Base-by-base conservation (phyloP, 30 jellyfish, hydroid and myxozoan species). In the Hydra vulgaris region DNA sequence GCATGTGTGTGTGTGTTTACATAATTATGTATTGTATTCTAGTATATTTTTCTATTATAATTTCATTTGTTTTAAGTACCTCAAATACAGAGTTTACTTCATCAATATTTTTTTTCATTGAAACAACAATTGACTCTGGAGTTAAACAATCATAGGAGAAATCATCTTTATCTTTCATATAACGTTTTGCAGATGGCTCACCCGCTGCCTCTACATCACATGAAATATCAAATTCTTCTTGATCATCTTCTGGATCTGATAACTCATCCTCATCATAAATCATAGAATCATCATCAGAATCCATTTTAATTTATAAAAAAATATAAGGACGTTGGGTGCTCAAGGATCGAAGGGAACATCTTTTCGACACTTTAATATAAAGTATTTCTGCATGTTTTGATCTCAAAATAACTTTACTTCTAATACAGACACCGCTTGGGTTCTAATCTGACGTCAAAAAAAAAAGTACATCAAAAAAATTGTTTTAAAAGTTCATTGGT, bases 61-160 rank as follows among this genome's bases (percentile, higher is more conserved):
- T 40, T 40, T 40, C 61, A 40, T 40, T 12, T 3, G 61, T 40
- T n/a, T n/a, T n/a, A n/a, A n/a, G n/a, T 67, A 92, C 98, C 96
- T 92, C 91, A 78, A 92, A 92, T 15, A 92, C 98, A 66, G 80
- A 81, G 82, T 92, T 92, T 5, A 92, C 98, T 70, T 92, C 98
- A 74, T 92, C 98, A 23, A 92, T 92, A 82, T 94, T 83, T 81
- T 84, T 76, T 25, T 81, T 86, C 98, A 92, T 92, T 12, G 96
- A 79, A 52, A 70, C 82, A 53, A 92, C 98, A 53, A 92, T 92
- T 54, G 94, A 80, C 78, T 92, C 98, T 0, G 98, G 98, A n/a
- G 98, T 92, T 17, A 92, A 82, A 77, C 96, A 83, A 27, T 82
- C 98, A 73, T 83, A 92, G 77, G 94, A 87, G 76, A 92, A 92